These are phyloP conservation scores for Aphelenchoides avenae DNA, from an alignment of 1,140 invertebrate species.

Conservation along the genomic window DNA sequence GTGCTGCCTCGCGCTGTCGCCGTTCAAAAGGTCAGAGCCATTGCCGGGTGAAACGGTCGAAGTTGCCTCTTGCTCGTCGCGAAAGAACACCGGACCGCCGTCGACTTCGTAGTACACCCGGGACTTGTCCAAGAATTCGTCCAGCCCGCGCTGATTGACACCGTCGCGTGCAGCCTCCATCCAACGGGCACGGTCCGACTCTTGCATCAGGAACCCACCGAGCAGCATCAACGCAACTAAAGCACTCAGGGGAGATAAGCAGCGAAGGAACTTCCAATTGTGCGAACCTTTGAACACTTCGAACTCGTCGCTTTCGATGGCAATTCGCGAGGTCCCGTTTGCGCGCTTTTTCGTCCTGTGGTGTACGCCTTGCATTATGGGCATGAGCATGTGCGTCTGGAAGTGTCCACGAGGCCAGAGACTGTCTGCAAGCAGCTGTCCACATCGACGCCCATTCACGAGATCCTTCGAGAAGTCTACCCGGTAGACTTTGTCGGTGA, in stretches of 20 bases:
- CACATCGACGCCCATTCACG: constrained; percentile 16
- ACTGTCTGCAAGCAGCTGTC: constrained; percentile 17
- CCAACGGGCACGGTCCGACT: constrained; percentile 14
- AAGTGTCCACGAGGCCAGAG: constrained; percentile 21
- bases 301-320: constrained; percentile 13
- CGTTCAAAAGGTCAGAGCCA: too few species aligned
- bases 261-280: not conserved
- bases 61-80: too few species aligned
- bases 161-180: constrained; percentile 20
- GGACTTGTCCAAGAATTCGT: constrained; percentile 15
- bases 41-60: too few species aligned
- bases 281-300: constrained; percentile 16
- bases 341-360: constrained; percentile 1
- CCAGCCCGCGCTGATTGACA: constrained; percentile 13
- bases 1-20: too few species aligned
- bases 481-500: constrained; percentile 11
- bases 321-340: constrained; percentile 5
- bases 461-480: constrained; percentile 15
- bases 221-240: constrained; percentile 12
- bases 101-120: constrained; percentile 15
- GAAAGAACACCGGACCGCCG: constrained; percentile 15
- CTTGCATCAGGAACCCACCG: constrained; percentile 18
- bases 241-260: not conserved
- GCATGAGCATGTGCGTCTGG: constrained; percentile 8
- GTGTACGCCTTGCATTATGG: constrained; percentile 13